phyloP scores from a whole-genome alignment of 2,113 vertebrate species.

The Arizona elegans region DNA sequence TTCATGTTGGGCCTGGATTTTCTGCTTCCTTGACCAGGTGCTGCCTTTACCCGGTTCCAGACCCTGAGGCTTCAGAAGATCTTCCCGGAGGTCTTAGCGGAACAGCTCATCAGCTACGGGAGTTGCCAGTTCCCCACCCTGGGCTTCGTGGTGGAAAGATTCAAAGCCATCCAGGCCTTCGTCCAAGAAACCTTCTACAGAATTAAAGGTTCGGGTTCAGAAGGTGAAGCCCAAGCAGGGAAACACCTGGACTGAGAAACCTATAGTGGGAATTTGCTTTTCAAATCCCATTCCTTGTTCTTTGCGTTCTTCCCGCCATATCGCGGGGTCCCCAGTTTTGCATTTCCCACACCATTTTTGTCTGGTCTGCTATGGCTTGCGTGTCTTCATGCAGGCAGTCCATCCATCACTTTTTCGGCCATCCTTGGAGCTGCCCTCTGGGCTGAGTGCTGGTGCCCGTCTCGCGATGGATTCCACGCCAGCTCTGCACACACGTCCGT shows the following conservation, averaged over 20 bases:
- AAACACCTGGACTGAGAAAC: not conserved
- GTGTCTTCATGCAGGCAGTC: too few relatives aligned
- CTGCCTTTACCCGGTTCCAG: slow-evolving; percentile 98
- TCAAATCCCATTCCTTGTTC: not conserved
- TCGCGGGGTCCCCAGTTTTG: not conserved
- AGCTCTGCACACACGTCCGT: too few relatives aligned
- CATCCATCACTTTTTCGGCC: too few relatives aligned
- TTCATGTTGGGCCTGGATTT: not conserved
- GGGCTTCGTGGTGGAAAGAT: slow-evolving; percentile 96
- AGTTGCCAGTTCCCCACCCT: slow-evolving; percentile 98
- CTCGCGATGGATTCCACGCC: too few relatives aligned
- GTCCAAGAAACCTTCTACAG: slow-evolving; percentile 92
- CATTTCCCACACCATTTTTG: not conserved
- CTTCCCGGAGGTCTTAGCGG: slow-evolving; percentile 85
- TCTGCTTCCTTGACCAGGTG: slow-evolving; percentile 71
- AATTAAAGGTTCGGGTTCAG: slow-evolving; percentile 83
- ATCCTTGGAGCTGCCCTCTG: too few relatives aligned
- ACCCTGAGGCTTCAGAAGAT: slow-evolving; percentile 89
- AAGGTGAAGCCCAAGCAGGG: fast-evolving
- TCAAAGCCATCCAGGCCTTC: slow-evolving; percentile 98
- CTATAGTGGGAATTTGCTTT: not conserved
- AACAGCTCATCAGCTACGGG: slow-evolving; percentile 96
- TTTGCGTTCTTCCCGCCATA: not conserved
- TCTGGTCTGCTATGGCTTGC: not conserved
- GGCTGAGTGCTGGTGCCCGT: too few relatives aligned